A percentile compares a stretch with the other conserved stretches of the same genome.
phyloP scores from a whole-genome alignment of 2,797 vertebrate species.

The Lates japonicus region DNA sequence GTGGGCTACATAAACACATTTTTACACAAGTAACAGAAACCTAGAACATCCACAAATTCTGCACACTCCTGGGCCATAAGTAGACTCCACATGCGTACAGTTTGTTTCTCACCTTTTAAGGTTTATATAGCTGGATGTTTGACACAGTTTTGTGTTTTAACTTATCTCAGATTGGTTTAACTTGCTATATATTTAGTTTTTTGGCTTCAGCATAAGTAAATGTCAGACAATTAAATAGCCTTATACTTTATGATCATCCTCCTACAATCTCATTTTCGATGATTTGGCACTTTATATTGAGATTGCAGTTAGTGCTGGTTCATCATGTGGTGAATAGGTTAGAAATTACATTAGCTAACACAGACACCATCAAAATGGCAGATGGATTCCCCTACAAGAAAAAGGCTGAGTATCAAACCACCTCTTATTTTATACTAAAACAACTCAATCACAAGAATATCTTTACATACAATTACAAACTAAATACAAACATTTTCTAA shows the following conservation, averaged over 20 bases:
- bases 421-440: slow-evolving; percentile 24
- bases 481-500: neutral
- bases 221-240: slow-evolving; percentile 39
- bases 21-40: slow-evolving; percentile 10
- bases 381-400: slow-evolving; percentile 58
- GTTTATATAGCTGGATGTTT: neutral
- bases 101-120: neutral
- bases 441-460: slow-evolving; percentile 39
- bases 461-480: slow-evolving; percentile 36
- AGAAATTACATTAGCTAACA: slow-evolving; percentile 46
- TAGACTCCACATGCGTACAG: neutral
- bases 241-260: slow-evolving; percentile 31
- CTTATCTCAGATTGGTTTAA: neutral
- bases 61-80: neutral
- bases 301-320: slow-evolving; percentile 43
- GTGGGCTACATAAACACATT: slow-evolving; percentile 20
- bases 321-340: slow-evolving; percentile 42
- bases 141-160: neutral
- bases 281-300: slow-evolving; percentile 46
- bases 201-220: slow-evolving; percentile 22
- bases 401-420: slow-evolving; percentile 45
- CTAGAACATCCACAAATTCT: neutral
- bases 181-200: neutral
- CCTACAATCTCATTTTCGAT: slow-evolving; percentile 23
- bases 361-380: slow-evolving; percentile 50